phyloP scores from a whole-genome alignment of 2,888 invertebrate genomes.

The Ichneumoninae sp. region DNA sequence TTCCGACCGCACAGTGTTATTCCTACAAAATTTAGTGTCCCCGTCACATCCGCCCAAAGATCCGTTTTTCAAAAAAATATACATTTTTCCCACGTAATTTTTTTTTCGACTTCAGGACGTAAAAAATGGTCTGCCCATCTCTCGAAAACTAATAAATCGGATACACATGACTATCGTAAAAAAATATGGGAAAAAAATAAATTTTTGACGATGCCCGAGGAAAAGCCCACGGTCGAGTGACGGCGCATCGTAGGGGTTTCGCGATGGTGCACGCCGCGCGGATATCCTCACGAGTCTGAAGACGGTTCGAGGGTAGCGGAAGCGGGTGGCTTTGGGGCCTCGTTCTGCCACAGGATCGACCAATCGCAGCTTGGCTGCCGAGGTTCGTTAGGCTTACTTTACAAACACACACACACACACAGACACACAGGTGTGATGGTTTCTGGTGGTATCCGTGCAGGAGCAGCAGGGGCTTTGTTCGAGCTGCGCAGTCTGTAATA shows the following conservation, averaged over 20 bases:
- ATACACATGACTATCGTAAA: not conserved
- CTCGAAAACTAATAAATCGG: not conserved
- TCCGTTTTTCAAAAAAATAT: not conserved
- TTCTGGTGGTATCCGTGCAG: conserved; percentile 47
- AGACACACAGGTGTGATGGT: conserved; percentile 22
- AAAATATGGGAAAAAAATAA: not conserved
- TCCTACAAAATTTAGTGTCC: not conserved
- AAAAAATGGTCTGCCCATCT: not conserved
- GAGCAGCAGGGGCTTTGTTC: conserved; percentile 53
- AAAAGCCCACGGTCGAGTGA: conserved; percentile 12
- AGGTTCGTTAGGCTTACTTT: conserved; percentile 77
- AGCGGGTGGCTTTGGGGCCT: conserved; percentile 77
- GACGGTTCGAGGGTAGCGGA: conserved; percentile 68
- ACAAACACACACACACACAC: conserved; percentile 56
- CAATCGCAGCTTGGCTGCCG: conserved; percentile 77
- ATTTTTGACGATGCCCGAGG: not conserved
- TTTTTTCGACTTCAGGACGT: not conserved
- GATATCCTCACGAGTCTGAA: conserved; percentile 79
- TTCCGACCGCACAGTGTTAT: not conserved
- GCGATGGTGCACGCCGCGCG: conserved; percentile 73
- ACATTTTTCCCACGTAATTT: not conserved
- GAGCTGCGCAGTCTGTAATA: conserved; percentile 63
- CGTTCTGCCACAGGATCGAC: conserved; percentile 77
- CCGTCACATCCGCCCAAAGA: not conserved
- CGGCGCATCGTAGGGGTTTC: conserved; percentile 20